These are phyloP conservation scores for Campylorhamphus procurvoides DNA, from an alignment of 2,113 vertebrate species.

Conservation along the genomic window DNA sequence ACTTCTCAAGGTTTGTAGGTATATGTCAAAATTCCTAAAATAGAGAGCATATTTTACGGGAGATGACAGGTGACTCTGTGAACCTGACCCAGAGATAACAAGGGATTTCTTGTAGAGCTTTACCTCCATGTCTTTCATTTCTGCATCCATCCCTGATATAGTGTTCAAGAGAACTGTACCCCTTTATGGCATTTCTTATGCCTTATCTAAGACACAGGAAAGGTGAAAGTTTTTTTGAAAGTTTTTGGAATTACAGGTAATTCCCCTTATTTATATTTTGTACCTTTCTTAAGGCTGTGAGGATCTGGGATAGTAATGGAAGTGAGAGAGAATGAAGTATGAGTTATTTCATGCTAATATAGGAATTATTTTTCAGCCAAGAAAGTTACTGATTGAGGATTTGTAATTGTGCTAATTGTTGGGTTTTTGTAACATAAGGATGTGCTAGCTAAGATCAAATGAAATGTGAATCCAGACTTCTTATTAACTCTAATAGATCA, in stretches of 20 bases:
- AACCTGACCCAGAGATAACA: fast-evolving
- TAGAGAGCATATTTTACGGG: not conserved
- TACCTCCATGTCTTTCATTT: not conserved
- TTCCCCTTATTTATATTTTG: not conserved
- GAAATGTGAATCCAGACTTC: not conserved
- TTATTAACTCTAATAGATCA: not conserved
- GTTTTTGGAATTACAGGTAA: not conserved
- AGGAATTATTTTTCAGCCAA: not conserved
- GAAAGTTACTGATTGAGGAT: not conserved
- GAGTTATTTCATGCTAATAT: not conserved
- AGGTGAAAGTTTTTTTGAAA: not conserved
- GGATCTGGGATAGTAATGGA: not conserved
- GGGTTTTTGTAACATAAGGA: not conserved
- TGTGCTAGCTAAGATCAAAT: not conserved
- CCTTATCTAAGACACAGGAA: not conserved
- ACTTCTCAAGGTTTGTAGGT: not conserved
- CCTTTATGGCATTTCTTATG: not conserved
- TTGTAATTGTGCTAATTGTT: not conserved
- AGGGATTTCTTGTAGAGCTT: not conserved
- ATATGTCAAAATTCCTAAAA: not conserved
- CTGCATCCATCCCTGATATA: fast-evolving
- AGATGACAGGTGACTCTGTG: fast-evolving
- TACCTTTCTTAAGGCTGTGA: not conserved
- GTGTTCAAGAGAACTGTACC: not conserved
- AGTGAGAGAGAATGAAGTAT: not conserved